Conservation (phyloP, 2,797 vertebrate genomes). For the Artibeus lituratus region DNA sequence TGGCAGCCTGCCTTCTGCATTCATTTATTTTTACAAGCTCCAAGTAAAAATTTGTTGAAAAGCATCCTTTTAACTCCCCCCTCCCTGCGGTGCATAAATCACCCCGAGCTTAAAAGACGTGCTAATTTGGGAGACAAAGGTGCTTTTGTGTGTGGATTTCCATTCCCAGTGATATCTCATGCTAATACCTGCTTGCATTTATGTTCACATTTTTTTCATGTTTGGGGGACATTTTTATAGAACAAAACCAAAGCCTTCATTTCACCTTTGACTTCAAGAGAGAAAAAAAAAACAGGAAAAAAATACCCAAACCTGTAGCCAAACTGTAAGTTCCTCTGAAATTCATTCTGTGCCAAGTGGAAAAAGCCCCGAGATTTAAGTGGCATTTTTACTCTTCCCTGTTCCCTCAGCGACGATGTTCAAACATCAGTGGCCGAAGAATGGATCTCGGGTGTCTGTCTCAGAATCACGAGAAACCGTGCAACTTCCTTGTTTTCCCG, state of each 20-base stretch:
- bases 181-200: background rate
- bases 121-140: constrained; percentile 20
- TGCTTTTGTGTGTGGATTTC: constrained; percentile 7
- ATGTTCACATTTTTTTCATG: background rate
- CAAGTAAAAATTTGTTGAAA: constrained; percentile 41
- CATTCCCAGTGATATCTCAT: background rate
- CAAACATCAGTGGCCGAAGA: background rate
- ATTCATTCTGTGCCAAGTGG: background rate
- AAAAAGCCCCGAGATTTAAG: background rate
- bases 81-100: constrained; percentile 17
- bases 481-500: background rate
- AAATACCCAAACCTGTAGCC: background rate
- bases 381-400: background rate
- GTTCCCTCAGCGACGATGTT: background rate
- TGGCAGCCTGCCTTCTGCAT: background rate
- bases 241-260: constrained; percentile 41
- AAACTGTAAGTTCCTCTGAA: background rate
- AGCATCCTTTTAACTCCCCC: constrained; percentile 13
- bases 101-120: constrained; percentile 42
- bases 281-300: too few species aligned
- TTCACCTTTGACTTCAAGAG: constrained; percentile 23
- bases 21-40: constrained; percentile 41
- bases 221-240: constrained; percentile 30
- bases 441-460: background rate
- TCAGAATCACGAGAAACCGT: background rate